A percentile compares a stretch with the other conserved stretches of the same genome.
Conservation (phyloP, 2,113 vertebrate species). For the Anolis carolinensis region DNA sequence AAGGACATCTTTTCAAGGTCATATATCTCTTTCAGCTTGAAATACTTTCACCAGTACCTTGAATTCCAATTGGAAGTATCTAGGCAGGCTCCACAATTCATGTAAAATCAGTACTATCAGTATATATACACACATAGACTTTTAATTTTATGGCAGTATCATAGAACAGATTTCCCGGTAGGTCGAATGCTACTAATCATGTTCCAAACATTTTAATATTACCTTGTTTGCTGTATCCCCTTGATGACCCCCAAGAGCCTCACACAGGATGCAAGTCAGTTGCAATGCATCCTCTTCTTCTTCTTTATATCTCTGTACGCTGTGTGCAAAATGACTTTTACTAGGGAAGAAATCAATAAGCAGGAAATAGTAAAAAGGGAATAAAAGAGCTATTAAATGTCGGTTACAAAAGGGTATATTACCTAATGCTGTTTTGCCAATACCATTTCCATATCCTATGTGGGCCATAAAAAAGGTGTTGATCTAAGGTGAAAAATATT, state of each 20-base stretch:
- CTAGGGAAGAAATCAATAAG: not conserved
- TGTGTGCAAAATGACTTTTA: not conserved
- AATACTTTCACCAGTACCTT: not conserved
- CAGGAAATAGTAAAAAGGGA: conserved; percentile 36
- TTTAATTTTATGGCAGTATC: too few species aligned
- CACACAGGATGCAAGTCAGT: not conserved
- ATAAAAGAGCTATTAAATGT: conserved; percentile 27
- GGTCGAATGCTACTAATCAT: not conserved
- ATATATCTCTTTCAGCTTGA: not conserved
- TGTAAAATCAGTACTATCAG: too few species aligned
- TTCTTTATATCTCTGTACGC: conserved; percentile 13
- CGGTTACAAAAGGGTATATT: conserved; percentile 10
- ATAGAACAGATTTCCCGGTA: not conserved
- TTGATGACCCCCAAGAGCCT: not conserved
- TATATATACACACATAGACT: too few species aligned
- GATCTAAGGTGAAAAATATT: conserved; percentile 10
- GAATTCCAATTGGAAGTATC: not conserved
- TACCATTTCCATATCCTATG: not conserved
- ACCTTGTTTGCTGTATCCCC: not conserved
- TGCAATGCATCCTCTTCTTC: not conserved
- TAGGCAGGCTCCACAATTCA: too few species aligned
- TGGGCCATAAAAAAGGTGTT: conserved; percentile 29
- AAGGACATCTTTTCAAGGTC: not conserved
- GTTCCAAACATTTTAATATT: not conserved
- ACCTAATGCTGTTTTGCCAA: not conserved